Evolutionary conservation across 1,140 invertebrate genomes (phyloP).

Genomic region (Leucophenga varia): DNA sequence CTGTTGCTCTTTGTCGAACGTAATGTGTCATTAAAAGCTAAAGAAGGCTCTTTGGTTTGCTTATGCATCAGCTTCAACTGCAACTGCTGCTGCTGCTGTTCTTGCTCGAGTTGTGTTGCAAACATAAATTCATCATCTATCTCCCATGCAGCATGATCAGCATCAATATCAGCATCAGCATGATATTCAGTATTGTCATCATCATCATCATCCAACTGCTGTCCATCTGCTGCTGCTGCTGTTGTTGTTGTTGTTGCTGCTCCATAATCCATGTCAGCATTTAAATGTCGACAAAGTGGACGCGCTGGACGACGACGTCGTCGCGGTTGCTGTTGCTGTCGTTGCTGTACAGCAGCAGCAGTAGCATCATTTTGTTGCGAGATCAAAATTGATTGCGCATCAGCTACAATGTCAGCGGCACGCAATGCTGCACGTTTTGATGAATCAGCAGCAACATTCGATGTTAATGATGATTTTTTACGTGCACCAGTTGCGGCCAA

Average conservation of each 20-base stretch:
- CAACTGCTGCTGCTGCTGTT: background rate
- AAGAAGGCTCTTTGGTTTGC: background rate
- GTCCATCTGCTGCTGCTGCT: too few relatives aligned
- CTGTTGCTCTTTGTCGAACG: background rate
- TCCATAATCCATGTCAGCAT: too few relatives aligned
- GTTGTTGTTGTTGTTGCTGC: too few relatives aligned
- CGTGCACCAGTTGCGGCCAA: constrained; percentile 35
- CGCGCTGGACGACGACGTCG: too few relatives aligned
- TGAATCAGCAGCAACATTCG: constrained; percentile 4
- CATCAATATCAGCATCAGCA: constrained; percentile 19
- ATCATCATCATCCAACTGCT: too few relatives aligned
- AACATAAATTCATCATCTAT: constrained; percentile 52
- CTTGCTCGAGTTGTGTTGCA: constrained; percentile 13
- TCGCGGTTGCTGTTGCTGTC: too few relatives aligned
- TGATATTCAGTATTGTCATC: too few relatives aligned
- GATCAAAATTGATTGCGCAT: too few relatives aligned
- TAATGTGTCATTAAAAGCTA: constrained; percentile 19
- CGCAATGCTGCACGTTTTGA: constrained; percentile 19
- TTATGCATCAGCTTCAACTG: background rate
- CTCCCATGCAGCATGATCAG: constrained; percentile 52
- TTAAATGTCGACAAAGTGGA: too few relatives aligned
- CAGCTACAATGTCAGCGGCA: too few relatives aligned
- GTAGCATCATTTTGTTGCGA: too few relatives aligned
- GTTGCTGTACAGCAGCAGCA: constrained; percentile 34
- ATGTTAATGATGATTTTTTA: constrained; percentile 27